A percentile compares a stretch with the other conserved stretches of the same genome.
phyloP scores from a whole-genome alignment of 1,140 invertebrate genomes.

The Globodera ellingtonae region DNA sequence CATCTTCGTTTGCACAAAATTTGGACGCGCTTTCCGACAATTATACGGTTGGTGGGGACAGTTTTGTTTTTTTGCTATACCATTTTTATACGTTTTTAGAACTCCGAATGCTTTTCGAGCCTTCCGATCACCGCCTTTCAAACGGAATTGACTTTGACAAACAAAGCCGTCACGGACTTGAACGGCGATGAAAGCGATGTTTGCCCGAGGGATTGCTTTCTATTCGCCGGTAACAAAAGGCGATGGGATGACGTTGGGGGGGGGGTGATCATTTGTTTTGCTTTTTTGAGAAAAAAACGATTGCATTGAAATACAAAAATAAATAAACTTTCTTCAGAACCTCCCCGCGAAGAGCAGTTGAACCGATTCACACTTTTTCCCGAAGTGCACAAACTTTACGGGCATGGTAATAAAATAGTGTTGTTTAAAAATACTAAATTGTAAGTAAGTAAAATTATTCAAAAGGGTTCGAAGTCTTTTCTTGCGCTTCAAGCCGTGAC shows the following conservation, averaged over 20 bases:
- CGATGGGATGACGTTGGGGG: too few species aligned
- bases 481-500: conserved; percentile 75
- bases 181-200: conserved; percentile 77
- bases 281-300: too few species aligned
- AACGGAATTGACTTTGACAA: conserved; percentile 83
- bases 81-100: neutral
- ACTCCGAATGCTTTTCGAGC: neutral
- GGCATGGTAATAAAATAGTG: conserved; percentile 64
- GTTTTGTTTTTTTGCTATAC: neutral
- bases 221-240: neutral
- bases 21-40: conserved; percentile 71
- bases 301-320: neutral
- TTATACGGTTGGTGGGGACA: conserved; percentile 63
- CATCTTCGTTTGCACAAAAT: conserved; percentile 81
- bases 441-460: too few species aligned
- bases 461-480: conserved; percentile 79
- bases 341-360: conserved; percentile 78
- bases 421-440: neutral
- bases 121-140: conserved; percentile 33
- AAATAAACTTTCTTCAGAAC: conserved; percentile 43
- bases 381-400: conserved; percentile 81
- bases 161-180: conserved; percentile 77
- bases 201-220: neutral
- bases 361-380: conserved; percentile 90
- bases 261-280: too few species aligned